Conservation (phyloP, 2,113 vertebrate species). For the Arvicanthis niloticus region DNA sequence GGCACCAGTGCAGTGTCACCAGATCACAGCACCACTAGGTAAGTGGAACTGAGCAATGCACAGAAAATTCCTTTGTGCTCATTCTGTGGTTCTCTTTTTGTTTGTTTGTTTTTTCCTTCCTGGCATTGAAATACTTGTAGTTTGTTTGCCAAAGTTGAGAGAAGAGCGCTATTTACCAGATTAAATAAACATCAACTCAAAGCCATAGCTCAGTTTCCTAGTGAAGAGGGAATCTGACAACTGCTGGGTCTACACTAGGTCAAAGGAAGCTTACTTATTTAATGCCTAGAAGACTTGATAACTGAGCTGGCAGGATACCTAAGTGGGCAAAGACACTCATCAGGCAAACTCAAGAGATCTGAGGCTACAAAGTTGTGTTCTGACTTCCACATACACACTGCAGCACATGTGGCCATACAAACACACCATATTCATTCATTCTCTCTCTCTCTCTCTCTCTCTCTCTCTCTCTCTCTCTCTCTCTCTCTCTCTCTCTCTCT, state of each 20-base stretch:
- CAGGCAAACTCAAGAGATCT: neutral
- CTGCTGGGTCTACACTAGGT: neutral
- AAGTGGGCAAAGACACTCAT: neutral
- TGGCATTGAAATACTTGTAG: neutral
- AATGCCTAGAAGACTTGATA: neutral
- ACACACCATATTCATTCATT: too few species aligned
- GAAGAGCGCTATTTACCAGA: neutral
- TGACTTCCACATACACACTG: neutral
- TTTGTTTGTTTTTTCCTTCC: neutral
- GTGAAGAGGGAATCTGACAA: neutral
- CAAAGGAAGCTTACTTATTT: neutral
- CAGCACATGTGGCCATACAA: neutral
- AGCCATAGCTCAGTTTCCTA: neutral
- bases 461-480: too few species aligned
- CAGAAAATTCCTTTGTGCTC: neutral
- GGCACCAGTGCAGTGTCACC: neutral
- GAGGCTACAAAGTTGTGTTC: neutral
- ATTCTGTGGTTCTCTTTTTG: neutral
- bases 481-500: too few species aligned
- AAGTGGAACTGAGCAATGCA: neutral
- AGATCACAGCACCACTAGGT: neutral
- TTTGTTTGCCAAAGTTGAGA: neutral
- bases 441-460: too few species aligned
- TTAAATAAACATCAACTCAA: neutral
- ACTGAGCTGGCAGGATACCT: neutral